Evolutionary conservation across 2,113 vertebrate species (phyloP).

Genomic region (Erpornis zantholeuca): DNA sequence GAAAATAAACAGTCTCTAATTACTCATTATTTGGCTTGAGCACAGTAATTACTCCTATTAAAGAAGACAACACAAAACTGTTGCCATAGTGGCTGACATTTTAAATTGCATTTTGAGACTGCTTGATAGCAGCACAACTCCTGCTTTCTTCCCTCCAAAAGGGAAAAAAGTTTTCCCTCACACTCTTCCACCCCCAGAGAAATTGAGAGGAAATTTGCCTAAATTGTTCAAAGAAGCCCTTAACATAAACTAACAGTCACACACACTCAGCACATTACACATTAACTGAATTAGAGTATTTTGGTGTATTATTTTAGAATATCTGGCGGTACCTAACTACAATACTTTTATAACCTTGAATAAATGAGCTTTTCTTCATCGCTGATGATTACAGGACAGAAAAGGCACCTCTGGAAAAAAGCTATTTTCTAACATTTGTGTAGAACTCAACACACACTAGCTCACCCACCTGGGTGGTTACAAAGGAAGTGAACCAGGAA

Average conservation of each 20-base stretch:
- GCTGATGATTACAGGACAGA: neutral
- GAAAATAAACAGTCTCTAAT: constrained; percentile 39
- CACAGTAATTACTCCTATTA: constrained; percentile 16
- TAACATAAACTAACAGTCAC: neutral
- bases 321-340: neutral
- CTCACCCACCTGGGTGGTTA: neutral
- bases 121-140: neutral
- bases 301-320: neutral
- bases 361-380: neutral
- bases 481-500: neutral
- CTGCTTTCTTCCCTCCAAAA: constrained; percentile 17
- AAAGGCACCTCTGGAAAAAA: neutral
- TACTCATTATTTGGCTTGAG: constrained; percentile 27
- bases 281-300: neutral
- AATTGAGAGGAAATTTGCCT: neutral
- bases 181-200: neutral
- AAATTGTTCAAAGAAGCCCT: neutral
- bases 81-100: constrained; percentile 30
- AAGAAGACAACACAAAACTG: constrained; percentile 29
- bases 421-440: neutral
- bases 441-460: neutral
- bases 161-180: neutral
- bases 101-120: constrained; percentile 24
- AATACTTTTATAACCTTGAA: neutral
- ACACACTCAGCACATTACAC: neutral